phyloP scores from a whole-genome alignment of 2,113 vertebrate species.

The Stomatorhinus ivindoensis region DNA sequence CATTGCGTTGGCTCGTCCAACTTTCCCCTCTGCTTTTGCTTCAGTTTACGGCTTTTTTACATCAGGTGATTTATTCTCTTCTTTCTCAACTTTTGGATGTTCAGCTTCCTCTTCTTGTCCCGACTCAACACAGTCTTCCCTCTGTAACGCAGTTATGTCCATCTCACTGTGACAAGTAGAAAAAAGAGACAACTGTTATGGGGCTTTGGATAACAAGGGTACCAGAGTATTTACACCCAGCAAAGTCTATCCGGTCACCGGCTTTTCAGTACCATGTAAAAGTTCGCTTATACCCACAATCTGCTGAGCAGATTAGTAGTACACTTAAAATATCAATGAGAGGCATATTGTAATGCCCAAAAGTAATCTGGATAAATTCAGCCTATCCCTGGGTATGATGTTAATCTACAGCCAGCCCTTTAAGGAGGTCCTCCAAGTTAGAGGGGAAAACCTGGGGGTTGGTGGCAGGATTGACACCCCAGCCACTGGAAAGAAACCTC shows the following conservation, averaged over 20 bases:
- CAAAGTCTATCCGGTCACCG: background rate
- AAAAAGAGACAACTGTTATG: background rate
- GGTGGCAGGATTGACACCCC: too few relatives aligned
- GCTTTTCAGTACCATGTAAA: background rate
- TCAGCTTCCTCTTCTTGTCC: constrained; percentile 46
- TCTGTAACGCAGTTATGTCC: constrained; percentile 52
- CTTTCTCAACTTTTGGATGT: constrained; percentile 40
- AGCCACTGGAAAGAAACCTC: too few relatives aligned
- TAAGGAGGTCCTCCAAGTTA: too few relatives aligned
- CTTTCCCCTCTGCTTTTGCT: constrained; percentile 47
- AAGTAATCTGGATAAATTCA: constrained; percentile 6
- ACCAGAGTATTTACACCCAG: background rate
- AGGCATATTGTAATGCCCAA: background rate
- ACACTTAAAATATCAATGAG: background rate
- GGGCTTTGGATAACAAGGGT: background rate
- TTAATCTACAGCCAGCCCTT: too few relatives aligned
- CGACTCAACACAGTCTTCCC: constrained; percentile 50
- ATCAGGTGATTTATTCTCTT: constrained; percentile 43
- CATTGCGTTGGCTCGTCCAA: constrained; percentile 65
- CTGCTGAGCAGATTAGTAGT: background rate
- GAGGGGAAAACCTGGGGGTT: too few relatives aligned
- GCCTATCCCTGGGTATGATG: background rate
- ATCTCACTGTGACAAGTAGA: constrained; percentile 46
- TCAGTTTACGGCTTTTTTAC: constrained; percentile 47
- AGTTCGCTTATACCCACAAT: background rate